Evolutionary conservation across 2,797 vertebrate species (phyloP).

Genomic region (Heteromormyrus szaboi): DNA sequence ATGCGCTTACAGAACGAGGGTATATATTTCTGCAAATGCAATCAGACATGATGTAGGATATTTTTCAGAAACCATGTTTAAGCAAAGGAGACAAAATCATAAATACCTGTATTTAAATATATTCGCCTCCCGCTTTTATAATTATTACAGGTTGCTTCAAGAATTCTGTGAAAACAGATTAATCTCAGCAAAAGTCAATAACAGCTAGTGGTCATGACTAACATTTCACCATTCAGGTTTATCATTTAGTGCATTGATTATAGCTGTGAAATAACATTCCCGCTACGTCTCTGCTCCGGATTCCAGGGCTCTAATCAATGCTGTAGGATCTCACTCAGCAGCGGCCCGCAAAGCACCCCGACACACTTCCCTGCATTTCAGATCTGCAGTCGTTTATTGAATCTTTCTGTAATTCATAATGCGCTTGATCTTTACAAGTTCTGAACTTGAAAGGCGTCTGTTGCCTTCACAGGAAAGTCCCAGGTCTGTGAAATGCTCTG

Average conservation of each 20-base stretch:
- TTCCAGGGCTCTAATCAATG: neutral
- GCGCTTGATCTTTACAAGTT: conserved; percentile 2
- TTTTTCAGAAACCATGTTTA: neutral
- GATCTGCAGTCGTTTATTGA: neutral
- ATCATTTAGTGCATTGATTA: conserved; percentile 16
- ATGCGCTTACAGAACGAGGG: neutral
- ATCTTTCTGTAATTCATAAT: conserved; percentile 9
- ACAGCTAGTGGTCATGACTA: neutral
- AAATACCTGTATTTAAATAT: neutral
- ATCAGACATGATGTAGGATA: neutral
- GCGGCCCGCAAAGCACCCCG: neutral
- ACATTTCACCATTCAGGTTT: neutral
- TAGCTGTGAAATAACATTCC: conserved; percentile 15
- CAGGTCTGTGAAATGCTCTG: neutral
- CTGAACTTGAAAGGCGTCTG: neutral
- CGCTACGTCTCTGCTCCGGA: neutral
- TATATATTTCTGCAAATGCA: neutral
- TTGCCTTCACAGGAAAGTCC: neutral
- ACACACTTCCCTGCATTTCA: neutral
- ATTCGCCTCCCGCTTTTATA: neutral
- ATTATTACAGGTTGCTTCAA: neutral
- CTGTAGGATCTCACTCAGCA: neutral
- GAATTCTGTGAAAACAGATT: neutral
- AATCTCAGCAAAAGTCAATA: conserved; percentile 4
- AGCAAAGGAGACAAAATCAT: neutral